Evolutionary conservation across 35 echinoderm and acorn worm genomes (phyloP).

Genomic region (Anneissia japonica): DNA sequence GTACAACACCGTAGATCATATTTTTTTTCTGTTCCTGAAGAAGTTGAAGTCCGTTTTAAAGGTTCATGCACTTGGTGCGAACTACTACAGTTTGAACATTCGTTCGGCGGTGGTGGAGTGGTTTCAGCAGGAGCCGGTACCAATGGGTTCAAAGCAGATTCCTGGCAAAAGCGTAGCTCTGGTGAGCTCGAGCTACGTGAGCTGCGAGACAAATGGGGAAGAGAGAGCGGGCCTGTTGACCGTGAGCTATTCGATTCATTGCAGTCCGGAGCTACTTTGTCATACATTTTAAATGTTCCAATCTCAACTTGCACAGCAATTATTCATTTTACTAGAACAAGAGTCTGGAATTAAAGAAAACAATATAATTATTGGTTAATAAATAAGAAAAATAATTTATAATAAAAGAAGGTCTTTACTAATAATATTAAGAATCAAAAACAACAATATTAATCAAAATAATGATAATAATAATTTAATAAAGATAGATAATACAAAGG

Average conservation of each 20-base stretch:
- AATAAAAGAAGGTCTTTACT: no score
- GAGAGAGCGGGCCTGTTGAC: constrained; percentile 58
- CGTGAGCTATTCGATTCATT: constrained; percentile 89
- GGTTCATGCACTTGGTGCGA: not conserved
- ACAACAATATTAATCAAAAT: no score
- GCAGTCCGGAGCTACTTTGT: constrained; percentile 43
- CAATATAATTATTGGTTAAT: no score
- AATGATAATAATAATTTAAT: no score
- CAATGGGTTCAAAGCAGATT: not conserved
- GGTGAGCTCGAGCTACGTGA: constrained; percentile 87
- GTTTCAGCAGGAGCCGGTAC: not conserved
- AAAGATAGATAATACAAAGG: no score
- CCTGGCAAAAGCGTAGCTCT: constrained; percentile 57
- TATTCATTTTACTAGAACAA: no score
- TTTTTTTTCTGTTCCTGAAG: constrained; percentile 19
- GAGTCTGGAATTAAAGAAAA: no score
- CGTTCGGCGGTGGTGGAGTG: not conserved
- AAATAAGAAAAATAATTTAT: no score
- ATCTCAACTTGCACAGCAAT: not conserved
- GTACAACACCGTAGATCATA: constrained; percentile 94
- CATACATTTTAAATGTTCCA: not conserved
- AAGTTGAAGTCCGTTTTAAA: not conserved
- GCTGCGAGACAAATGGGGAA: constrained; percentile 69
- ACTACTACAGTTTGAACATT: not conserved
- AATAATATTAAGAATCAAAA: no score